Percentiles rank a stretch among this genome's conserved stretches.
These are phyloP conservation scores for Philopotamus ludificatus DNA, from an alignment of 1,140 invertebrate species.

Conservation along the genomic window DNA sequence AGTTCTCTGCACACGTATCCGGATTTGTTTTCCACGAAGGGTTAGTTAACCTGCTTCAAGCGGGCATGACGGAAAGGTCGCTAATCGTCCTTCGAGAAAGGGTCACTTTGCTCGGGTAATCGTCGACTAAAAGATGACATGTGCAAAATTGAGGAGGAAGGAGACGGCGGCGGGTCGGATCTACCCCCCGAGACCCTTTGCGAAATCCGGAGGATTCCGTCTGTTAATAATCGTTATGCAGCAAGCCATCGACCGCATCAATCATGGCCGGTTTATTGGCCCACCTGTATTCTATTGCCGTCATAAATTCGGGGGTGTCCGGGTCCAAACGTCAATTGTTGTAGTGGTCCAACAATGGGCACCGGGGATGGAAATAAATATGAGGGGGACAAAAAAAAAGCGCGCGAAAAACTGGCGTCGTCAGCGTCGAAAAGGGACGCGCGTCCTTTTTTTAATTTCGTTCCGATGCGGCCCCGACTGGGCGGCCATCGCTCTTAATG, in stretches of 20 bases:
- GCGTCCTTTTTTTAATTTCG: neutral
- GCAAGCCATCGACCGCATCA: constrained; percentile 1
- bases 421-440: neutral
- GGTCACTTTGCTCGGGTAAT: no score
- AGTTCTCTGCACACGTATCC: no score
- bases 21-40: no score
- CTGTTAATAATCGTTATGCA: neutral
- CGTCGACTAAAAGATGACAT: no score
- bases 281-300: constrained; percentile 11
- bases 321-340: constrained; percentile 2
- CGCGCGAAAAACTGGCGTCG: neutral
- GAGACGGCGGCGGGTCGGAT: no score
- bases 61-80: no score
- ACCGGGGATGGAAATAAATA: neutral
- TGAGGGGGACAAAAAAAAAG: neutral
- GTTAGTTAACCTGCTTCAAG: no score
- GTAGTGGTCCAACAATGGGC: neutral
- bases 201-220: neutral
- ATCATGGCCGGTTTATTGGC: neutral
- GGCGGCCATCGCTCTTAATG: no score
- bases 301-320: constrained; percentile 9
- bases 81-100: no score
- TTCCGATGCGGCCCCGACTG: no score
- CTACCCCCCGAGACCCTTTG: neutral
- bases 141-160: no score